These are phyloP conservation scores for Embiotoca jacksoni DNA, from an alignment of 2,113 vertebrate genomes.

Conservation along the genomic window DNA sequence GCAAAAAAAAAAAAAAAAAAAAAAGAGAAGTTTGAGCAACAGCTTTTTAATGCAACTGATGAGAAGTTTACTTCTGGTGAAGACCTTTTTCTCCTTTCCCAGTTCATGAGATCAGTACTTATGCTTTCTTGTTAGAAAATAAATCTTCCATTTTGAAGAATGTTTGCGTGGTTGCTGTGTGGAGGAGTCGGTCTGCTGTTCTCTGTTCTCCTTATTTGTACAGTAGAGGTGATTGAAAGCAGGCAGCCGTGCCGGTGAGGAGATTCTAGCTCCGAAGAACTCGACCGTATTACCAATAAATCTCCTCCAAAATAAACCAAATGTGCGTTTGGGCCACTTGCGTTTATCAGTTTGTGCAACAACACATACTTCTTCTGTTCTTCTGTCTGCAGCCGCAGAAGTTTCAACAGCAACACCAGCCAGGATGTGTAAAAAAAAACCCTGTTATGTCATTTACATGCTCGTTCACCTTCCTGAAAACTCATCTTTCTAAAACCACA, in stretches of 20 bases:
- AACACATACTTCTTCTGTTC: no score
- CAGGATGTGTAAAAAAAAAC: background rate
- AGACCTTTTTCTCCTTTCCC: background rate
- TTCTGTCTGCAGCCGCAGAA: no score
- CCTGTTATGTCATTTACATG: background rate
- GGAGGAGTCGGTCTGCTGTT: background rate
- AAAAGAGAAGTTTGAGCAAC: constrained; percentile 24
- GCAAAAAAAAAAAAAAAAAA: constrained; percentile 22
- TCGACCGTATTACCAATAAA: constrained; percentile 40
- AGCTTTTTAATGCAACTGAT: constrained; percentile 43
- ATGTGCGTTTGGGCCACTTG: constrained; percentile 4
- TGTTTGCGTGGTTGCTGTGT: constrained; percentile 36
- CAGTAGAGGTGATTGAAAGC: constrained; percentile 21
- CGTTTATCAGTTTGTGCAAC: background rate
- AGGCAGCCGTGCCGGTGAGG: background rate
- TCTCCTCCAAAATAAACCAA: constrained; percentile 49
- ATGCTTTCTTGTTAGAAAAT: constrained; percentile 6
- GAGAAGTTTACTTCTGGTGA: constrained; percentile 32
- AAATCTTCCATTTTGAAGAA: constrained; percentile 7
- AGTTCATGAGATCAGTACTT: constrained; percentile 4
- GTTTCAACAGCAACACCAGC: no score
- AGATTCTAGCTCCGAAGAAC: constrained; percentile 5
- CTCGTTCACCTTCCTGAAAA: constrained; percentile 4
- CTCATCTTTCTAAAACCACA: constrained; percentile 19
- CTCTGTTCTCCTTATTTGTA: constrained; percentile 45